Base-by-base conservation (phyloP, 2,888 invertebrate genomes). In the Melitaea athalia region DNA sequence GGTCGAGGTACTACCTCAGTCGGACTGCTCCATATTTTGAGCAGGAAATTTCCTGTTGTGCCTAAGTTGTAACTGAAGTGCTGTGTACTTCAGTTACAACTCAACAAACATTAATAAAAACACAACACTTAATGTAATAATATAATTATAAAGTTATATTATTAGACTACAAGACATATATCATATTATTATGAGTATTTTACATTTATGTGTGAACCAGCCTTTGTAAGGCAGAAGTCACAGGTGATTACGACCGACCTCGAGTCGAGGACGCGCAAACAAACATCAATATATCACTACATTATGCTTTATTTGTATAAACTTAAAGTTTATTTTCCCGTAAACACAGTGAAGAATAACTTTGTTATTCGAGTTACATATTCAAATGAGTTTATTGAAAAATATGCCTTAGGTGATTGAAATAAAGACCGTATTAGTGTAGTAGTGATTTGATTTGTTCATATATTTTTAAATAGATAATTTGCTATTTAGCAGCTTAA, bases 211-310 rank as follows among this genome's bases (percentile, higher is more conserved):
- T 76, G 64, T 76, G 64, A 63, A 57, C 61, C 31, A 12, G 64
- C 15, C 73, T 70, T 74, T 72, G 74, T 63, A 67, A 72, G 69
- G 76, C 76, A 78, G 78, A 79, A 76, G 79, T 76, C 73, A 75
- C 78, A 75, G 74, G 74, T 78, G 75, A 77, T 79, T 78, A 79
- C 70, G 64, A 70, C n/a, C 75, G 77, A 72, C 82, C 82, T 83
- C 80, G 76, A 38, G 47, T 7, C 77, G 78, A 82, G 81, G 81
- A 73, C 79, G 72, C 42, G 66, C 52, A 67, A 63, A 68, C 68
- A 63, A 63, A 66, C 62, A 64, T 73, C 53, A 49, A 72, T n/a
- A 33, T 73, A 69, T 66, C 63, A 61, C 57, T 63, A 52, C 61
- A 55, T 31, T 64, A 61, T 64, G 67, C 72, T 71, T 77, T 78